A percentile compares a stretch with the other conserved stretches of the same genome.
Conservation (phyloP, 2,113 vertebrate genomes). For the Oreotrochilus melanogaster region DNA sequence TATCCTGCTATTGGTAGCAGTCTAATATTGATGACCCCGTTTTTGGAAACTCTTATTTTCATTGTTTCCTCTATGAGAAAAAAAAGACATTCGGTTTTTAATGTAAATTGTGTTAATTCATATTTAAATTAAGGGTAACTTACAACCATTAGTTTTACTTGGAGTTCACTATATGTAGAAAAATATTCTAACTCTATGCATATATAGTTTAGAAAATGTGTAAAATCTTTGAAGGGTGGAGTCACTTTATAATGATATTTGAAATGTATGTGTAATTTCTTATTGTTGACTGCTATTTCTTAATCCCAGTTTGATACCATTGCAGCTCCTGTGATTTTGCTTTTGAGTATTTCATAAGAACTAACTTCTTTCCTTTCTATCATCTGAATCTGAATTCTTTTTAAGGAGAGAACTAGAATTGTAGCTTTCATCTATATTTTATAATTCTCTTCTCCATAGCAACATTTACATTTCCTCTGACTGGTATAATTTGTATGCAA, state of each 20-base stretch:
- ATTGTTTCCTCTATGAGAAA: no score
- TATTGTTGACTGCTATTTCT: background rate
- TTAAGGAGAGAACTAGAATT: background rate
- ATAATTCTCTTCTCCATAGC: conserved; percentile 3
- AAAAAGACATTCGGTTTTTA: no score
- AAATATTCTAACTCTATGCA: no score
- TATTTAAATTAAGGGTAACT: no score
- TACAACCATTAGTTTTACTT: no score
- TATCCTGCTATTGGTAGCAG: no score
- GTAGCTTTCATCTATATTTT: conserved; percentile 7
- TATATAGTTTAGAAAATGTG: background rate
- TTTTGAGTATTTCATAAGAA: background rate
- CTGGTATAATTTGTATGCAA: background rate
- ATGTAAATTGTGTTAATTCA: no score
- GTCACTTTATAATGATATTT: background rate
- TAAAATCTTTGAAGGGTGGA: background rate
- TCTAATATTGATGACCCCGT: no score
- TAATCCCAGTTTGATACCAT: background rate
- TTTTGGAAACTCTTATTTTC: no score
- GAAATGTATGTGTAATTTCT: background rate
- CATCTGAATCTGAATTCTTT: background rate
- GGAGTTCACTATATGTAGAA: no score
- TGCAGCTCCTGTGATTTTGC: background rate
- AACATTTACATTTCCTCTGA: conserved; percentile 5
- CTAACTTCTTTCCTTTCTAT: background rate